A percentile compares a stretch with the other conserved stretches of the same genome.
Conservation (phyloP, 2,888 invertebrate species). For the Polylopha cassiicola region DNA sequence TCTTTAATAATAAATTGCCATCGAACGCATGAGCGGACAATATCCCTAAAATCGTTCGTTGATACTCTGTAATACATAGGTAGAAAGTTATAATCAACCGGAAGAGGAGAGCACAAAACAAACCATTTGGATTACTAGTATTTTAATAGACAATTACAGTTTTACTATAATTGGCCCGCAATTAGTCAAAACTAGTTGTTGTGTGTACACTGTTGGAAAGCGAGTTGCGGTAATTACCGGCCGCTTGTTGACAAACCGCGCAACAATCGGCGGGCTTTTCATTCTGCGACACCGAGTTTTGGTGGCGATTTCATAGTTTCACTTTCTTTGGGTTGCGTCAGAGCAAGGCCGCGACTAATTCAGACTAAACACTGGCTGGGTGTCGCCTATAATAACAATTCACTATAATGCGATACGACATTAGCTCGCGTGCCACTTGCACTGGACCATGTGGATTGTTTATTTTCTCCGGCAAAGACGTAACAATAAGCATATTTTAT, state of each 20-base stretch:
- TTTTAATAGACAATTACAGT: conserved; percentile 33
- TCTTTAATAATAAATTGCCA: too few species aligned
- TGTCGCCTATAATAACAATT: conserved; percentile 45
- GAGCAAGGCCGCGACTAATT: conserved; percentile 44
- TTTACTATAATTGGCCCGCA: conserved; percentile 38
- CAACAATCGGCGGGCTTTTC: conserved; percentile 45
- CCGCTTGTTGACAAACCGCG: conserved; percentile 43
- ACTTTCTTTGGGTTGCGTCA: conserved; percentile 59
- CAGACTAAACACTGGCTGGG: conserved; percentile 29
- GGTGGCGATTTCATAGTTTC: conserved; percentile 55
- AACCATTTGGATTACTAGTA: conserved; percentile 25
- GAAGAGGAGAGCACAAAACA: too few species aligned
- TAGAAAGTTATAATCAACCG: too few species aligned
- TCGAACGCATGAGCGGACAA: too few species aligned
- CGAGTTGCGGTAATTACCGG: conserved; percentile 39
- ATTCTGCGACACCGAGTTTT: conserved; percentile 47
- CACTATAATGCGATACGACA: conserved; percentile 46
- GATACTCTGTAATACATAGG: too few species aligned
- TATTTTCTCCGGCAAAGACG: conserved; percentile 46
- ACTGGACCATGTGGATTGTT: conserved; percentile 42
- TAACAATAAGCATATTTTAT: conserved; percentile 48
- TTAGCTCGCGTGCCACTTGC: conserved; percentile 34
- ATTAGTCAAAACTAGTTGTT: conserved; percentile 43
- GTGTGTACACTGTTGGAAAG: conserved; percentile 44
- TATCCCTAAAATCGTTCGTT: too few species aligned